phyloP scores from a whole-genome alignment of 1,140 invertebrate genomes.

The Diorhabda elongata region DNA sequence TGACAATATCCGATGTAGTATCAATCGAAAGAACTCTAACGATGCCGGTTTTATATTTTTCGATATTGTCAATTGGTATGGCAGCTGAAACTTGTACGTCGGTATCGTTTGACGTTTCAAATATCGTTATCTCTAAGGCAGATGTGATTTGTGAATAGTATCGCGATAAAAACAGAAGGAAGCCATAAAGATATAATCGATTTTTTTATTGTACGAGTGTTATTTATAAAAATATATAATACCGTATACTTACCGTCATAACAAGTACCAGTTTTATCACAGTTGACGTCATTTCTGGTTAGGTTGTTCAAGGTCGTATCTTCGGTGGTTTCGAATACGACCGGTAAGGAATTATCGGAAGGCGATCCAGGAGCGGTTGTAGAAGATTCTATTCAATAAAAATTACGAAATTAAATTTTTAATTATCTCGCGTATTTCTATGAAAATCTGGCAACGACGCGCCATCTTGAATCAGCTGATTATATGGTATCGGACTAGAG shows the following conservation, averaged over 20 bases:
- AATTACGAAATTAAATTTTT: too few relatives aligned
- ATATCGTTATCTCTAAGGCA: not conserved
- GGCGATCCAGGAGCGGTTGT: slow-evolving; percentile 41
- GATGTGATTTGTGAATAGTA: not conserved
- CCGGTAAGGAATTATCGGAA: slow-evolving; percentile 58
- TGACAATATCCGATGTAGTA: not conserved
- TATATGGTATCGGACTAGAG: too few relatives aligned
- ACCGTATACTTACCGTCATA: slow-evolving; percentile 72
- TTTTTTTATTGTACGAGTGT: too few relatives aligned
- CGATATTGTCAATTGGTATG: not conserved
- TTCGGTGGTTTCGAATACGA: slow-evolving; percentile 68
- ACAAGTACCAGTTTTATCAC: slow-evolving; percentile 90
- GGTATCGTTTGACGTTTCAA: slow-evolving; percentile 1
- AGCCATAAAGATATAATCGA: not conserved
- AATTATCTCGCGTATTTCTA: too few relatives aligned
- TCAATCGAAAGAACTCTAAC: not conserved
- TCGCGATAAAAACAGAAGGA: not conserved
- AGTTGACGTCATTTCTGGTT: slow-evolving; percentile 76
- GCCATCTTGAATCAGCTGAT: too few relatives aligned
- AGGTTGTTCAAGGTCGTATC: slow-evolving; percentile 66
- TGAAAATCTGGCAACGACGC: too few relatives aligned
- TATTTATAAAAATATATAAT: slow-evolving; percentile 5
- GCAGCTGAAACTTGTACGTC: not conserved
- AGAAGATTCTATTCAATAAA: too few relatives aligned
- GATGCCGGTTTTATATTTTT: not conserved